Base-by-base conservation (phyloP, 2,113 vertebrate genomes). In the Vanacampus margaritifer region DNA sequence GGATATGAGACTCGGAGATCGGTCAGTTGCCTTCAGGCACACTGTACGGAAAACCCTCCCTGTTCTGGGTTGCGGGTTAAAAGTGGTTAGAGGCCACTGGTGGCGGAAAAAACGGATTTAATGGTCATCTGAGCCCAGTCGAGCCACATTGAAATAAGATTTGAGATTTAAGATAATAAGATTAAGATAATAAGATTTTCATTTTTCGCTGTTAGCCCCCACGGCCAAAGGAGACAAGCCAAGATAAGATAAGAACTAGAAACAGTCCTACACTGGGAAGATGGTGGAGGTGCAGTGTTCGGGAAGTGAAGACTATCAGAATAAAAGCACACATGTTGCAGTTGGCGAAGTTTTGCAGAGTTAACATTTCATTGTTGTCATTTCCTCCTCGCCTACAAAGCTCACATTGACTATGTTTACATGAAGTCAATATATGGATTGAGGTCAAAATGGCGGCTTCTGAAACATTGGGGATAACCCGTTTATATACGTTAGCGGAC, bases 71-170 rank as follows among this genome's bases (percentile, higher is more conserved):
- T 77, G 74, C 58, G 62, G 65, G 45, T 62, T 35, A 80, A 85
- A 87, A 75, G 39, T 16, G 14, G 73, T 86, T 86, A 86, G 73
- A 50, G 41, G 68, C 43, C 78, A 36, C 58, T 2, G 16, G 76
- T 46, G 64, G 70, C 4, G 16, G 67, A 76, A 17, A 84, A 84
- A 85, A 59, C 6, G 39, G 78, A 87, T 89, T 85, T 83, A 58
- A 69, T 11, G 46, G 74, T 53, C 74, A 75, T 84, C 73, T 74
- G 66, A 77, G 67, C 17, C 26, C 0, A 56, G 70, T 64, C 54
- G 70, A 79, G 69, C 79, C 74, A 60, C 61, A 65, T 57, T 64
- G 26, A 84, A 86, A 87, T 83, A 26, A 56, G 79, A 85, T 86
- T 85, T 83, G 28, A 2, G 28, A 32, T 32, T 32, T 32, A 32